Evolutionary conservation across 1,140 invertebrate species (phyloP).

Genomic region (Latrodectus geometricus): DNA sequence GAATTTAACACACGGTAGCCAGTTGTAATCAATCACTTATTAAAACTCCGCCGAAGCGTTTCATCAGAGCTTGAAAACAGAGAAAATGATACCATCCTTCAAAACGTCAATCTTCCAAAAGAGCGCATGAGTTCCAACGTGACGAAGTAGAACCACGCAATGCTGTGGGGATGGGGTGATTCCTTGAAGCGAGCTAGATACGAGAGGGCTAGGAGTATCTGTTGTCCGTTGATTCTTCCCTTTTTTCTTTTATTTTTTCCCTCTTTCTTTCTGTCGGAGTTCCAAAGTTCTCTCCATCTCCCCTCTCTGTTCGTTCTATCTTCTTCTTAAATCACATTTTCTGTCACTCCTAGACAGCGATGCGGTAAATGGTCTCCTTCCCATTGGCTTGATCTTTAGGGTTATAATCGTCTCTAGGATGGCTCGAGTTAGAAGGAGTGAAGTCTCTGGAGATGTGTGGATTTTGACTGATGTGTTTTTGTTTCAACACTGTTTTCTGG

Average conservation of each 20-base stretch:
- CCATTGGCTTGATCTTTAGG: conserved; percentile 19
- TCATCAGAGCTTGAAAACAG: not conserved
- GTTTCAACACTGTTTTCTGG: too few relatives aligned
- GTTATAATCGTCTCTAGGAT: not conserved
- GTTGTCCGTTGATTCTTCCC: not conserved
- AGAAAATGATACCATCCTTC: too few relatives aligned
- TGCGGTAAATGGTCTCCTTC: conserved; percentile 10
- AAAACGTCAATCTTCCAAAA: not conserved
- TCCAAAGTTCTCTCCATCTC: conserved; percentile 32
- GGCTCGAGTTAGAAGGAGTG: too few relatives aligned
- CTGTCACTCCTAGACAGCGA: conserved; percentile 28
- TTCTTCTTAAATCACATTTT: conserved; percentile 36
- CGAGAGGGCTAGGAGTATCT: not conserved
- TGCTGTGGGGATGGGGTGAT: conserved; percentile 14
- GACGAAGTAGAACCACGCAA: conserved; percentile 1
- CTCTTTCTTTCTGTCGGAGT: not conserved
- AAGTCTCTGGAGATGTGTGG: too few relatives aligned
- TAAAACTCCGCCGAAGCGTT: not conserved
- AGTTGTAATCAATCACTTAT: not conserved
- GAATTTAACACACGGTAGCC: not conserved
- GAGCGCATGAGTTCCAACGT: conserved; percentile 45
- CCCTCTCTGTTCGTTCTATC: conserved; percentile 4
- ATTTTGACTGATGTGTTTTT: too few relatives aligned
- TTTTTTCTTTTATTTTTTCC: not conserved
- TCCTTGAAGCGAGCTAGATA: conserved; percentile 26